Base-by-base conservation (phyloP, 2,113 vertebrate species). In the Erinaceus europaeus region DNA sequence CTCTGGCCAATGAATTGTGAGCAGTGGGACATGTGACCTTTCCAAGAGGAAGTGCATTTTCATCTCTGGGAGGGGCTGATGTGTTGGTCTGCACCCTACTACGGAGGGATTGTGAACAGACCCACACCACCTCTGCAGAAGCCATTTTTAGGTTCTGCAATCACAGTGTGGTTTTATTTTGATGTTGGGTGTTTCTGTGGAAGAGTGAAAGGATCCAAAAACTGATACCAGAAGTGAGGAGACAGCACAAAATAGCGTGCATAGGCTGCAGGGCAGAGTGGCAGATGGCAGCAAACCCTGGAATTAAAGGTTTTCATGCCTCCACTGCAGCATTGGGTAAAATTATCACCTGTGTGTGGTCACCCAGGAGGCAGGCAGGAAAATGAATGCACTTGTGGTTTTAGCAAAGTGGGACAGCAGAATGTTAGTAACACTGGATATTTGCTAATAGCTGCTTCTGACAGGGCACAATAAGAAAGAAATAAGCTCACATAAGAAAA, bases 391-490 rank as follows among this genome's bases (percentile, higher is more conserved):
- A 34, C 77, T 44, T 40, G 9, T 38, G 42, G 46, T 25, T 89
- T 68, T 12, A 61, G 53, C 48, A 20, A 84, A 65, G 23, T 20
- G 42, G 62, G 32, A 85, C 71, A 72, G 32, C 62, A 59, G 62
- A 53, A 52, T 1, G 38, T 9, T 27, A 57, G 52, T 83, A 64
- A 68, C 27, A 14, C 0, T 68, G 85, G 76, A 6, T 48, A 17
- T 78, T 55, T 74, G 69, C 69, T 84, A 77, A 84, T 48, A 76
- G 52, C 25, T 69, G 27, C 12, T 53, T 67, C 44, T 91, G 85
- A 87, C 89, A 77, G 77, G 77, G 52, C 6, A 11, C 62, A 34
- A 5, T 72, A 71, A 91, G 80, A 72, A 74, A 84, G 77, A 75
- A 90, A 79, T 40, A 81, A 73, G 68, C 38, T 82, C 86, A 6